Evolutionary conservation across 1,140 invertebrate genomes (phyloP).

Genomic region (Ceratoteleas bidentatus): DNA sequence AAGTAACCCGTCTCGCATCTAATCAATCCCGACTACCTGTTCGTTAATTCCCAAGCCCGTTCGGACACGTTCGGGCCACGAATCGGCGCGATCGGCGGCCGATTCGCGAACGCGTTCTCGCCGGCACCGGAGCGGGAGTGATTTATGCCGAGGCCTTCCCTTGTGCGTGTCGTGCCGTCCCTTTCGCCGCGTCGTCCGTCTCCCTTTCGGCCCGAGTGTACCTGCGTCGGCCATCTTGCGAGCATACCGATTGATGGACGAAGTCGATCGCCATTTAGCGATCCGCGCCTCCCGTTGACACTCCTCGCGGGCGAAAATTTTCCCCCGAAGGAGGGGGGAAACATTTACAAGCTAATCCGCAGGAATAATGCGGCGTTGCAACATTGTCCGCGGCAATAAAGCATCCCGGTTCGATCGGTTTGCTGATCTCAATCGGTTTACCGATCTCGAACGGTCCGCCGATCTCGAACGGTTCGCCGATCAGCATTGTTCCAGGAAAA

Average conservation of each 20-base stretch:
- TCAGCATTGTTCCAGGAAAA: constrained; percentile 45
- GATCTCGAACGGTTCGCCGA: constrained; percentile 43
- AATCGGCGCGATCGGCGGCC: constrained; percentile 44
- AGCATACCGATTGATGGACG: constrained; percentile 72
- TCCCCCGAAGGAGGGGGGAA: constrained; percentile 5
- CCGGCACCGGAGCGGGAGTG: constrained; percentile 72
- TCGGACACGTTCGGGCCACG: constrained; percentile 43
- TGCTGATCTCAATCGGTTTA: constrained; percentile 44
- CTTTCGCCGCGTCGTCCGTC: constrained; percentile 29
- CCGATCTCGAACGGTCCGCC: constrained; percentile 33
- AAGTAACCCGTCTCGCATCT: constrained; percentile 34
- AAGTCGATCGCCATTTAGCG: constrained; percentile 64
- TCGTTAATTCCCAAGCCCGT: constrained; percentile 49
- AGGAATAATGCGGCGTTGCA: constrained; percentile 38
- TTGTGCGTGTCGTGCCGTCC: constrained; percentile 49
- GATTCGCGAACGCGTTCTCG: constrained; percentile 69
- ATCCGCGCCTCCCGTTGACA: constrained; percentile 57
- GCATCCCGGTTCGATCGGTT: constrained; percentile 55
- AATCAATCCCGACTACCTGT: constrained; percentile 49
- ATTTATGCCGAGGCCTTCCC: constrained; percentile 73
- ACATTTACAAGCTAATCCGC: constrained; percentile 52
- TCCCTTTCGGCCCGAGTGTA: constrained; percentile 65
- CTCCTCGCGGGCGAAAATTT: constrained; percentile 1
- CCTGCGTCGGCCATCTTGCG: constrained; percentile 74
- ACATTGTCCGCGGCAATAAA: constrained; percentile 44